A percentile compares a stretch with the other conserved stretches of the same genome.
phyloP scores from a whole-genome alignment of 2,888 invertebrate genomes.

The Oscheius sp. region DNA sequence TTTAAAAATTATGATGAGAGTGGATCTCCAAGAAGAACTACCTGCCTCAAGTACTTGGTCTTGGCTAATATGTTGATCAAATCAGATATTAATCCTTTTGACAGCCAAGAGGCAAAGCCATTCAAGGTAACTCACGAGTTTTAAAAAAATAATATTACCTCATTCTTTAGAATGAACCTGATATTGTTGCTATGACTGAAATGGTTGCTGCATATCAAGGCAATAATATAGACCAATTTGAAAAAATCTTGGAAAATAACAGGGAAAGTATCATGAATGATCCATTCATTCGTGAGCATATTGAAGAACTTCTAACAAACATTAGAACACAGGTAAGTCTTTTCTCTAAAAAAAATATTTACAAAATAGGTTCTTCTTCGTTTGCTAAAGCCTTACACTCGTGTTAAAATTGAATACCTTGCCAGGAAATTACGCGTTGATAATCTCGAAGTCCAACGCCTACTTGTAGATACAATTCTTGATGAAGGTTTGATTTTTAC shows the following conservation, averaged over 20 bases:
- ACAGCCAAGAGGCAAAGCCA: slow-evolving; percentile 98
- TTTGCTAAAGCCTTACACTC: slow-evolving; percentile 94
- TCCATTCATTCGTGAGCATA: slow-evolving; percentile 97
- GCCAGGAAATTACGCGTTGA: slow-evolving; percentile 78
- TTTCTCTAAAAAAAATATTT: not conserved
- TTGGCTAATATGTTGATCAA: slow-evolving; percentile 99
- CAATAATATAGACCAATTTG: slow-evolving; percentile 76
- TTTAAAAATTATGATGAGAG: slow-evolving; percentile 92
- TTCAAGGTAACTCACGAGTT: slow-evolving; percentile 77
- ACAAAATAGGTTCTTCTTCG: slow-evolving; percentile 83
- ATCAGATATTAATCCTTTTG: slow-evolving; percentile 98
- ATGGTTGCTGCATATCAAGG: slow-evolving; percentile 77
- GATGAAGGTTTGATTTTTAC: slow-evolving; percentile 79
- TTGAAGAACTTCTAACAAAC: slow-evolving; percentile 82
- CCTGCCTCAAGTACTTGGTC: slow-evolving; percentile 95
- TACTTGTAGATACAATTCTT: slow-evolving; percentile 94
- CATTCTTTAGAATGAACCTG: slow-evolving; percentile 83
- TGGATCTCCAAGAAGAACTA: slow-evolving; percentile 88
- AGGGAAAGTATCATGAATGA: slow-evolving; percentile 97
- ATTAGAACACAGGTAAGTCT: slow-evolving; percentile 84
- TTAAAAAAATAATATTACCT: not conserved
- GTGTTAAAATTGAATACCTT: slow-evolving; percentile 96
- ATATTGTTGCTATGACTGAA: slow-evolving; percentile 98
- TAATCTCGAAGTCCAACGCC: slow-evolving; percentile 85
- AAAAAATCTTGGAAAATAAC: slow-evolving; percentile 80